Conservation (phyloP, 1,140 invertebrate species). For the Drosophila ananassae region DNA sequence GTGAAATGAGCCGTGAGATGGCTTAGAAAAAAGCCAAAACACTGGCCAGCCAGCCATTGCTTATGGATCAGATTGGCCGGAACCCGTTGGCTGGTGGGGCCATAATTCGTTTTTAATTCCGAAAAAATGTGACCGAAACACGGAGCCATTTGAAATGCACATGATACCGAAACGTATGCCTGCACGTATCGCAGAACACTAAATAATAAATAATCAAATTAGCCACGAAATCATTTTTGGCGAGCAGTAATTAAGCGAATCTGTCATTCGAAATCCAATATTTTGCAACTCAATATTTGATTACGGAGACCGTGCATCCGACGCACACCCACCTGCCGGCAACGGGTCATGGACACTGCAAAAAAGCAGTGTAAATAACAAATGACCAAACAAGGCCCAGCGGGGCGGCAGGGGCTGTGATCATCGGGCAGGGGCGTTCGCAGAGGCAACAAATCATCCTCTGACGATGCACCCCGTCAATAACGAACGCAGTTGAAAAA, state of each 20-base stretch:
- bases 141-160: neutral
- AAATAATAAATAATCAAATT: slow-evolving; percentile 44
- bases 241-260: slow-evolving; percentile 50
- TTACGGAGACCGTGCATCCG: slow-evolving; percentile 60
- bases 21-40: neutral
- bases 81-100: neutral
- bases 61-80: slow-evolving; percentile 20
- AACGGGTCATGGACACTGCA: slow-evolving; percentile 20
- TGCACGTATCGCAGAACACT: slow-evolving; percentile 11
- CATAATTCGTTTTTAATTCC: slow-evolving; percentile 20
- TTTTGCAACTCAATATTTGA: slow-evolving; percentile 71
- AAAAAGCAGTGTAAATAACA: slow-evolving; percentile 78
- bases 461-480: slow-evolving; percentile 81
- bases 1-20: slow-evolving; percentile 67
- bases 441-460: slow-evolving; percentile 66
- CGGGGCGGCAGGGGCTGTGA: slow-evolving; percentile 10
- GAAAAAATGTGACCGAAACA: neutral
- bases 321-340: slow-evolving; percentile 18
- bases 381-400: slow-evolving; percentile 66
- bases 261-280: slow-evolving; percentile 51
- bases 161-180: slow-evolving; percentile 1
- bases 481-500: slow-evolving; percentile 83
- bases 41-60: slow-evolving; percentile 8
- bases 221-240: slow-evolving; percentile 41
- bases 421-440: neutral